Evolutionary conservation across 2,888 invertebrate species (phyloP), one percentile per base, ranked within the genome.

Genomic region (Luperina nickerlii): DNA sequence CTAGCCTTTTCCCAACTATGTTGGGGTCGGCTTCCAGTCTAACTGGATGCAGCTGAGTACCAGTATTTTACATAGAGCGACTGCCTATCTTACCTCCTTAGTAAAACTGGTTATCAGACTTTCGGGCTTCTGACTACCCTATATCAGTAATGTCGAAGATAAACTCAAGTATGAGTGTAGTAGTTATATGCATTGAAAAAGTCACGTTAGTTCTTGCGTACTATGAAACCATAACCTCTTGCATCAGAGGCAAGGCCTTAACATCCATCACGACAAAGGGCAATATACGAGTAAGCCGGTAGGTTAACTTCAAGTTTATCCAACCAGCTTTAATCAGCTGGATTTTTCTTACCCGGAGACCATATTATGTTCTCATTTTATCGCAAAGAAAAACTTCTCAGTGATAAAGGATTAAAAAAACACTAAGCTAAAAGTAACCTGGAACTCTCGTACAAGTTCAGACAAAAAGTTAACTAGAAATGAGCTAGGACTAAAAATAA

Each of bases 401-500:
- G 15, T 11, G 20, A 48, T 27, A 27, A 32, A 60, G 20, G 24
- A 66, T 74, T 38, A 65, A 70, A 82, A 82, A 73, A 83, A 54
- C 8, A 63, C 24, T 63, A 18, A 48, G 70, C 48, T 68, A 27
- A 68, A 71, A 63, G 48, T 51, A 74, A 24, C 51, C 42, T 51
- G 65, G 18, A 76, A 66, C 51, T 67, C n/a, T 66, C 67, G 74
- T 18, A 66, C 54, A 38, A 80, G 48, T 81, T 27, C 60, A 51
- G 48, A 74, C 70, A 77, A 78, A 83, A 77, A 83, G 69, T 72
- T 51, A 57, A 15, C 27, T 65, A 72, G 74, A 77, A 83, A 79
- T 83, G 60, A 78, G 71, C 57, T 72, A 54, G 42, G 15, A 57
- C 57, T 76, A 67, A 69, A 72, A 78, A 84, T 77, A 86, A 81